phyloP scores from a whole-genome alignment of 2,113 vertebrate genomes.

The Entomyzon cyanotis region DNA sequence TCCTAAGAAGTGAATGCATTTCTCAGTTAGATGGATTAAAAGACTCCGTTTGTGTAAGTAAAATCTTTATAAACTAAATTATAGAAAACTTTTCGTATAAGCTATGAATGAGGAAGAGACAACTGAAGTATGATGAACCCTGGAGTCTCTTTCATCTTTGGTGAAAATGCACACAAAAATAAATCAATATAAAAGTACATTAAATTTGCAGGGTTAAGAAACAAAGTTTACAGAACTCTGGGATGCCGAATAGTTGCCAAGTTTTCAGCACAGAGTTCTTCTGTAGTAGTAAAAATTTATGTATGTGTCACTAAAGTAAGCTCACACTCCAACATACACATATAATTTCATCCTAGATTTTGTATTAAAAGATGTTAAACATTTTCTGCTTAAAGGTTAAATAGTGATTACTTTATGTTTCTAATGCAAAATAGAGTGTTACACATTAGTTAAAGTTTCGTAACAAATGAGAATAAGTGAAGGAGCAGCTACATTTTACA shows the following conservation, averaged over 20 bases:
- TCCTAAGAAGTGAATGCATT: conserved; percentile 59
- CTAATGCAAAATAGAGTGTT: neutral
- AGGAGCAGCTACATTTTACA: neutral
- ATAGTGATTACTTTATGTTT: neutral
- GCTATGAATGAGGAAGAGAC: neutral
- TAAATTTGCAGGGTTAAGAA: neutral
- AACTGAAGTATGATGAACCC: neutral
- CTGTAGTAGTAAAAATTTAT: neutral
- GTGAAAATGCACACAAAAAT: neutral
- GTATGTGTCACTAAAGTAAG: neutral
- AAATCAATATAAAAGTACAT: neutral
- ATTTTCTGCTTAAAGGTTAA: neutral
- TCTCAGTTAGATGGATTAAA: conserved; percentile 55
- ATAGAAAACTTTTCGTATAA: neutral
- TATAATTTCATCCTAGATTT: neutral
- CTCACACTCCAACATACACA: neutral
- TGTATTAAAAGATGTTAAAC: neutral
- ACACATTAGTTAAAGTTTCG: neutral
- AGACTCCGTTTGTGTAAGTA: conserved; percentile 55
- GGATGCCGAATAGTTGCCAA: neutral
- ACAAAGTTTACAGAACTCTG: neutral
- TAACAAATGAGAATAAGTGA: neutral
- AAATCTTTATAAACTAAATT: conserved; percentile 25
- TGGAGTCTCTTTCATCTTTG: neutral
- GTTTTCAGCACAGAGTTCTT: neutral